phyloP scores from a whole-genome alignment of 35 echinoderm and acorn worm genomes.

The Anneissia japonica region DNA sequence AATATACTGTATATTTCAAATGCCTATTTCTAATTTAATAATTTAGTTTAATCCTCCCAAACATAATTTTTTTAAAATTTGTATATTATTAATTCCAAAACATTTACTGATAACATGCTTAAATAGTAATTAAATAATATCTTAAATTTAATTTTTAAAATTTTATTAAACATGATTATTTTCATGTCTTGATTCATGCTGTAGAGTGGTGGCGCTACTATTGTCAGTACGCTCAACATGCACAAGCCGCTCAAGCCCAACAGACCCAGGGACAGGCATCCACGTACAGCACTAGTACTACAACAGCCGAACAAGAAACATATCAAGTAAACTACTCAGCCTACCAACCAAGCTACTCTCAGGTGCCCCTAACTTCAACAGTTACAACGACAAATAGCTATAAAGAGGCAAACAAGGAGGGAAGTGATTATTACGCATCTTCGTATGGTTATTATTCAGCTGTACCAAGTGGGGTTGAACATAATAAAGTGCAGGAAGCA shows the following conservation, averaged over 20 bases:
- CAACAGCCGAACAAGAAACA: neutral
- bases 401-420: neutral
- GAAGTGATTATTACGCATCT: neutral
- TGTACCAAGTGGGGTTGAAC: neutral
- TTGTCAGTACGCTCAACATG: neutral
- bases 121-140: too few relatives aligned
- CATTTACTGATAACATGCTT: too few relatives aligned
- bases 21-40: too few relatives aligned
- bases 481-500: neutral
- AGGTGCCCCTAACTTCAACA: neutral
- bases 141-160: too few relatives aligned
- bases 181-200: neutral
- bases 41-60: too few relatives aligned
- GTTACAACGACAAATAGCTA: neutral
- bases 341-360: neutral
- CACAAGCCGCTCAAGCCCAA: neutral
- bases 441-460: neutral
- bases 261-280: neutral
- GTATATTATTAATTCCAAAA: too few relatives aligned
- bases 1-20: too few relatives aligned
- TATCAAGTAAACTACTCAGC: neutral
- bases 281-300: neutral
- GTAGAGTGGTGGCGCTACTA: neutral
- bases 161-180: neutral
- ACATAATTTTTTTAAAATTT: too few relatives aligned